Evolutionary conservation across 2,113 vertebrate genomes (phyloP).

Genomic region (Podarcis raffonei): DNA sequence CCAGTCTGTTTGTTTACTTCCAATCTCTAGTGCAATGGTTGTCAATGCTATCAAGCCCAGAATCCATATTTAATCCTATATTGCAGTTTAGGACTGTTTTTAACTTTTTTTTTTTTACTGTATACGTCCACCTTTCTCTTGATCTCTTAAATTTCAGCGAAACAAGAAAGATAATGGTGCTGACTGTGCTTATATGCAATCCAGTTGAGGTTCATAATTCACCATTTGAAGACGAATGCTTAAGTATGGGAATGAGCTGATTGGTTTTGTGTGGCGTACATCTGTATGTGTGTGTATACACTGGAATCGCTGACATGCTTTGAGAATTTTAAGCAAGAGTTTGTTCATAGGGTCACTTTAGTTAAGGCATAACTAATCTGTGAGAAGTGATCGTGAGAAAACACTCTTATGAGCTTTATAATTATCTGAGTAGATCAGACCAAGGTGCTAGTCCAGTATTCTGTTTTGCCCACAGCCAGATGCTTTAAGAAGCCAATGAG

Average conservation of each 20-base stretch:
- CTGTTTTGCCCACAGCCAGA: too few relatives aligned
- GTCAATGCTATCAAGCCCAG: not conserved
- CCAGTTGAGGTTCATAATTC: too few relatives aligned
- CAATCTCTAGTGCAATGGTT: not conserved
- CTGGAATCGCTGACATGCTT: not conserved
- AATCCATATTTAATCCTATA: not conserved
- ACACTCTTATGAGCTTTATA: not conserved
- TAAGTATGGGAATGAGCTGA: not conserved
- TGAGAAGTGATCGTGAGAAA: not conserved
- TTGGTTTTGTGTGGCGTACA: not conserved
- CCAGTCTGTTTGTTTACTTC: not conserved
- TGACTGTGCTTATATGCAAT: not conserved
- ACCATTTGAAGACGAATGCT: not conserved
- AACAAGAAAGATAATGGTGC: not conserved
- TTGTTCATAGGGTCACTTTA: not conserved
- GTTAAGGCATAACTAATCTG: not conserved
- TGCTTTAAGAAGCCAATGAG: not conserved
- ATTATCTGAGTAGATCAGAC: not conserved
- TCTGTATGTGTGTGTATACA: not conserved
- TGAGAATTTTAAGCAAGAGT: not conserved
- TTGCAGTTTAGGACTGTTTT: not conserved
- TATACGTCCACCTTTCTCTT: not conserved
- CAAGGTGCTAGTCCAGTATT: not conserved
- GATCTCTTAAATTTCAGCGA: not conserved
- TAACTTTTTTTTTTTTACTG: not conserved